Conservation (phyloP, 2,113 vertebrate genomes). For the Oryzias celebensis region DNA sequence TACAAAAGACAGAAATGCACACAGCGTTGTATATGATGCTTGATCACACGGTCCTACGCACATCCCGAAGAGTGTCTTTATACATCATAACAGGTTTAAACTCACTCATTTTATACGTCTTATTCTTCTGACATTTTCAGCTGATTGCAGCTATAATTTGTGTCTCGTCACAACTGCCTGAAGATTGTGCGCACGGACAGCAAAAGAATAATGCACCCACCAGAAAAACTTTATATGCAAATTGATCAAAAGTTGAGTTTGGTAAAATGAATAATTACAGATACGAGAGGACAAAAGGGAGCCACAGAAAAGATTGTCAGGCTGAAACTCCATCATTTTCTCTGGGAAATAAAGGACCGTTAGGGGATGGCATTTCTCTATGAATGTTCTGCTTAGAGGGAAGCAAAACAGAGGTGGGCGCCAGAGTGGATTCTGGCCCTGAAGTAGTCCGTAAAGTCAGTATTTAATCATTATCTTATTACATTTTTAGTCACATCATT, state of each 20-base stretch:
- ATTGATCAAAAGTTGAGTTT: slow-evolving; percentile 36
- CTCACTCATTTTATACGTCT: neutral
- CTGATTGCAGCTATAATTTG: slow-evolving; percentile 18
- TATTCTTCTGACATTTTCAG: neutral
- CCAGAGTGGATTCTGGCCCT: neutral
- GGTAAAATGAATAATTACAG: slow-evolving; percentile 57
- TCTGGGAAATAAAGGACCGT: slow-evolving; percentile 3
- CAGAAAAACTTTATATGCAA: slow-evolving; percentile 39
- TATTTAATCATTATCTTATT: no score
- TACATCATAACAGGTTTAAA: neutral
- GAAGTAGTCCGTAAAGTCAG: no score
- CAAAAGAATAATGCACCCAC: neutral
- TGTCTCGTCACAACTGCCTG: slow-evolving; percentile 7
- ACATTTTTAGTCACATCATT: neutral
- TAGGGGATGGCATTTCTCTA: slow-evolving; percentile 1
- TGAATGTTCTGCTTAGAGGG: neutral
- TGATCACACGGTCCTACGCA: slow-evolving; percentile 1
- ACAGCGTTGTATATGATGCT: neutral
- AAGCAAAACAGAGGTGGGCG: neutral
- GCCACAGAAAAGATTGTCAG: slow-evolving; percentile 17
- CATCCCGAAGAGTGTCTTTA: slow-evolving; percentile 1
- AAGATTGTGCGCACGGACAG: neutral
- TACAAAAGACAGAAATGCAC: slow-evolving; percentile 16
- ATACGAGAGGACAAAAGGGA: slow-evolving; percentile 29
- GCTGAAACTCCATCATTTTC: slow-evolving; percentile 14